Evolutionary conservation across 2,888 invertebrate species (phyloP), one percentile per base, ranked within the genome.

Genomic region (Prosopocoilus inquinatus): DNA sequence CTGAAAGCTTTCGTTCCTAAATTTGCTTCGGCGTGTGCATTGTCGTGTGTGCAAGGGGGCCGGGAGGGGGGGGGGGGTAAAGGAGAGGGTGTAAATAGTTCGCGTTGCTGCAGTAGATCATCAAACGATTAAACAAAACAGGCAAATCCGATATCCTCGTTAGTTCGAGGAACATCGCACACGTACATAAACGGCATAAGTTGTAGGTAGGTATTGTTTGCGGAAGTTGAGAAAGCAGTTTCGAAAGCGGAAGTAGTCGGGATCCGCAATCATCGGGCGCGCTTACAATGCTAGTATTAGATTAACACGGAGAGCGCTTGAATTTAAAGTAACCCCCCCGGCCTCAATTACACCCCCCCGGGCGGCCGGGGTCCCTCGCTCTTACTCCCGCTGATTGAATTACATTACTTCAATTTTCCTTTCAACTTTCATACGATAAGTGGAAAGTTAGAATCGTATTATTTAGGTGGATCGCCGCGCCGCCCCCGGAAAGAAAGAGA

Each of bases 141-240:
- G 12, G 38, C 38, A 9, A 13, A 38, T 38, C 38, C 38, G 12
- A 11, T 38, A 13, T 38, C 12, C 38, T 13, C 11, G 20, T 28
- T 28, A 28, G 20, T 28, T 28, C 20, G 38, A 38, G 11, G 38
- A 38, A 38, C 38, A 38, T 38, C 12, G 38, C 38, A 38, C 38
- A 38, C 38, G 12, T 38, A 16, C 11, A 16, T 61, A 64, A 63
- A 61, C 61, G 61, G 62, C 64, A 64, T 65, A 67, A 67, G 64
- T 67, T 66, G 62, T 67, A 59, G 65, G 62, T 67, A 59, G 65
- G 64, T 65, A 66, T 67, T 67, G 66, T 67, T 66, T 64, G 54
- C 59, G 62, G 58, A 64, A 65, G 64, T 67, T 64, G 58, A 61
- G 62, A 61, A 64, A 62, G 64, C 64, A 63, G 64, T 62, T 65